Percentiles rank a stretch among this genome's conserved stretches.
Evolutionary conservation across 2,797 vertebrate genomes (phyloP).

Genomic region (Betta splendens): DNA sequence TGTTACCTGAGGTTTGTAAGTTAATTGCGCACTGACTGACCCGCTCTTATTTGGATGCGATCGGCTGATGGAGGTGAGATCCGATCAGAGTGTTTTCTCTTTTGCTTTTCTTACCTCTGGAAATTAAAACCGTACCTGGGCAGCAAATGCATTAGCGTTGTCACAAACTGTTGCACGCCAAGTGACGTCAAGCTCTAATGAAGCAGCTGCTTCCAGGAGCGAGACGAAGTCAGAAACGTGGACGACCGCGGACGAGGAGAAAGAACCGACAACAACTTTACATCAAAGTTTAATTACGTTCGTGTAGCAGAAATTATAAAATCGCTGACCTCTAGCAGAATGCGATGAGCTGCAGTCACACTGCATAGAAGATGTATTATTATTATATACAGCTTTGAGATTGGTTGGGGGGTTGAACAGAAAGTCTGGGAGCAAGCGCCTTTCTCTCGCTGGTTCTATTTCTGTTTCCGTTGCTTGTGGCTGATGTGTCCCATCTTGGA

Average conservation of each 20-base stretch:
- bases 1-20: conserved; percentile 51
- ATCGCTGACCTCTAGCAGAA: conserved; percentile 73
- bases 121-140: conserved; percentile 26
- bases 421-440: conserved; percentile 62
- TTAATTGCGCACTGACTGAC: conserved; percentile 41
- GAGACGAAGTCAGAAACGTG: conserved; percentile 36
- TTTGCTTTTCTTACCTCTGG: conserved; percentile 4
- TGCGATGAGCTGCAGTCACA: conserved; percentile 71
- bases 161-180: conserved; percentile 21
- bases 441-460: conserved; percentile 72
- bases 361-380: conserved; percentile 73
- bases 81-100: too few relatives aligned
- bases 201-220: conserved; percentile 33
- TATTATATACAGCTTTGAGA: conserved; percentile 72
- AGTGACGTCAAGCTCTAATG: conserved; percentile 31
- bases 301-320: conserved; percentile 67
- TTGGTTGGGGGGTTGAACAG: conserved; percentile 59
- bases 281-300: conserved; percentile 73
- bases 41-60: conserved; percentile 31
- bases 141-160: conserved; percentile 1
- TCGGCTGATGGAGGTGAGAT: not conserved
- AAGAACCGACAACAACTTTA: conserved; percentile 46
- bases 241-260: conserved; percentile 21
- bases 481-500: conserved; percentile 80
- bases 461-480: conserved; percentile 76